phyloP scores from a whole-genome alignment of 2,888 invertebrate genomes.

The Eupelmus urozonus region DNA sequence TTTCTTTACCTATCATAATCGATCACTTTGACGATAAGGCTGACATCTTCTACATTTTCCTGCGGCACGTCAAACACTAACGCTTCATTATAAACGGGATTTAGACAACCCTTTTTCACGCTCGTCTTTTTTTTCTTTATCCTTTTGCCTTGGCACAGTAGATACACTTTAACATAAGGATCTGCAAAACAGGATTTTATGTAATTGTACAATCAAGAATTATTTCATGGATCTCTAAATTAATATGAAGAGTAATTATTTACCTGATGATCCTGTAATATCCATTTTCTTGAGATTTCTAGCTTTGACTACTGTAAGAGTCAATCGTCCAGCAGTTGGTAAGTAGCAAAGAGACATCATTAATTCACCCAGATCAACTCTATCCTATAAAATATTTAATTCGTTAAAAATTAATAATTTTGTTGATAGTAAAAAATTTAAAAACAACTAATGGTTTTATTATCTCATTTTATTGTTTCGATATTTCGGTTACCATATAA shows the following conservation, averaged over 20 bases:
- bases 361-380: constrained; percentile 92
- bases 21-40: constrained; percentile 90
- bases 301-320: constrained; percentile 94
- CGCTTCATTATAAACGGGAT: constrained; percentile 95
- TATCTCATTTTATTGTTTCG: no score
- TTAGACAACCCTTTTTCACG: constrained; percentile 90
- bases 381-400: constrained; percentile 80
- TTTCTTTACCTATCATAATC: constrained; percentile 89
- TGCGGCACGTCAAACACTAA: constrained; percentile 94
- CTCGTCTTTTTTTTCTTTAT: constrained; percentile 96
- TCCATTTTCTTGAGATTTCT: constrained; percentile 95
- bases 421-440: no score
- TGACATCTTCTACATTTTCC: constrained; percentile 89
- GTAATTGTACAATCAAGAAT: neutral
- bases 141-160: constrained; percentile 91
- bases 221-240: constrained; percentile 1
- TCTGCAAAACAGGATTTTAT: constrained; percentile 79
- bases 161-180: constrained; percentile 95
- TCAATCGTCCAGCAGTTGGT: constrained; percentile 93
- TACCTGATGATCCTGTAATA: constrained; percentile 94
- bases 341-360: constrained; percentile 95
- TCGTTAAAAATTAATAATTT: no score
- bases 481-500: no score
- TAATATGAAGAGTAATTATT: constrained; percentile 61
- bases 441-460: no score